Conservation (phyloP, 2,797 vertebrate species). For the Menidia menidia region DNA sequence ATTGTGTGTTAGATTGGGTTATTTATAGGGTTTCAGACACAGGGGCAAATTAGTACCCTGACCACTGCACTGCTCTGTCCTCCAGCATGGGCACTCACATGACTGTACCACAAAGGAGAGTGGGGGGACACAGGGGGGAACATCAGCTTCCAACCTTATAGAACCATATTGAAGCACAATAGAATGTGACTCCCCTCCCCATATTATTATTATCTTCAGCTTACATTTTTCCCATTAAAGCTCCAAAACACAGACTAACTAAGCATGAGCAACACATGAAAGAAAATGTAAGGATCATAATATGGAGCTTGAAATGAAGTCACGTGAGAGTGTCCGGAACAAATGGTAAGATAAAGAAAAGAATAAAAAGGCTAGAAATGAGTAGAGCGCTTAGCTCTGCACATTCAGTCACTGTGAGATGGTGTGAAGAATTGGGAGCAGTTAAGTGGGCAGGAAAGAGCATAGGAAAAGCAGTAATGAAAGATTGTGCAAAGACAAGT, state of each 20-base stretch:
- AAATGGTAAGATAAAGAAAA: conserved; percentile 38
- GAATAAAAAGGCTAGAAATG: conserved; percentile 10
- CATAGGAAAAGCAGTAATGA: not conserved
- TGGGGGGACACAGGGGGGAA: not conserved
- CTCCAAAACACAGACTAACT: conserved; percentile 30
- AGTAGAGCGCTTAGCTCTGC: conserved; percentile 6
- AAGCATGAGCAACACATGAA: conserved; percentile 13
- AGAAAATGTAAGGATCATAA: conserved; percentile 22
- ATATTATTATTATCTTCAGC: conserved; percentile 29
- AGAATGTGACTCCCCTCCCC: conserved; percentile 1
- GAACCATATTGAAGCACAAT: not conserved
- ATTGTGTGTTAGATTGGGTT: conserved; percentile 68
- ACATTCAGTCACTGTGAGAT: not conserved
- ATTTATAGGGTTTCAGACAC: conserved; percentile 76
- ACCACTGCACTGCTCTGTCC: conserved; percentile 45
- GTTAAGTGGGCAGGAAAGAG: not conserved
- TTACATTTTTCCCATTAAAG: conserved; percentile 22
- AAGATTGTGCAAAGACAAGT: conserved; percentile 18
- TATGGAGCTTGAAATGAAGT: conserved; percentile 39
- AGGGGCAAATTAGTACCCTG: conserved; percentile 70
- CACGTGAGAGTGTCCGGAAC: conserved; percentile 23
- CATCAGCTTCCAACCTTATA: not conserved
- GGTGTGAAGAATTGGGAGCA: not conserved
- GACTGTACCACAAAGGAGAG: no score
- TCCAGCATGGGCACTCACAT: conserved; percentile 55